Base-by-base conservation (phyloP, 2,113 vertebrate species). In the Brachyhypopomus gauderio region DNA sequence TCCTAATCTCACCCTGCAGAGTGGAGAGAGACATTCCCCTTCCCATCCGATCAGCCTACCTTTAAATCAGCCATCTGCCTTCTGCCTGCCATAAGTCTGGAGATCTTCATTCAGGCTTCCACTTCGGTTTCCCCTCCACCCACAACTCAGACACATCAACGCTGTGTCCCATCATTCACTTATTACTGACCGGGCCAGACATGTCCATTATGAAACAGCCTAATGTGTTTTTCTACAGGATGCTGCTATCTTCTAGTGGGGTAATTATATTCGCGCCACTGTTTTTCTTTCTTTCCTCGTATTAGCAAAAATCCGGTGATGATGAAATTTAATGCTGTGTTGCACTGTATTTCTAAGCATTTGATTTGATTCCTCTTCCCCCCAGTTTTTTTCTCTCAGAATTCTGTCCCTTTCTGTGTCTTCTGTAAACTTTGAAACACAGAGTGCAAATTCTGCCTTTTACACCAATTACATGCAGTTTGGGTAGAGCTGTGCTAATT, bases 391-490 rank as follows among this genome's bases (percentile, higher is more conserved):
- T 48, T 38, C 19, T 60, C 8, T 25, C 20, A 41, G 66, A 56
- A 34, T 71, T 62, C 45, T 56, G 16, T 22, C 23, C 8, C 36
- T 3, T 30, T 78, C 34, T 45, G 22, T 60, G 60, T 75, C 66
- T 56, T 80, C 70, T 72, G 30, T 69, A 16, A 81, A 81, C 69
- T 75, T 60, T 45, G 58, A 69, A 78, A 38, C 70, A 77, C 60
- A 30, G 60, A 77, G 25, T 5, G 23, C 69, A 77, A 79, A 69
- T 77, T 75, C 16, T 14, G 66, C 5, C 69, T 55, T 66, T 76
- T 72, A 77, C 69, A 62, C 79, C 67, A 79, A 79, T 84, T 86
- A 84, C 79, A 75, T 58, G 69, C 23, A 22, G 70, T 77, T 83
- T 83, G 52, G 56, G 70, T 71, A 59, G 38, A 81, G 72, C 69